Conservation (phyloP, 2,797 vertebrate genomes). For the Poeciliopsis turneri region DNA sequence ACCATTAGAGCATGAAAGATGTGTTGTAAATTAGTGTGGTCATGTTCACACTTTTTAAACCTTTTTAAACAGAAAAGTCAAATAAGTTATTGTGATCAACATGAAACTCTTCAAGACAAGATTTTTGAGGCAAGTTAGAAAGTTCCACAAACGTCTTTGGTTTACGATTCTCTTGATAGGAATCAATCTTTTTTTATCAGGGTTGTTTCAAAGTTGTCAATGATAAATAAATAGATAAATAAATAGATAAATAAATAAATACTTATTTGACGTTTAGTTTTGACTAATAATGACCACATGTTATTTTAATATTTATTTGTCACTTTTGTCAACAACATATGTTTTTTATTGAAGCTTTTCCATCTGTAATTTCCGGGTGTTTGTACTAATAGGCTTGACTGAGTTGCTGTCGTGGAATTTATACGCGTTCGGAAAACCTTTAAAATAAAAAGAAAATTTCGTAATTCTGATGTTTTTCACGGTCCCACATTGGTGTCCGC, state of each 20-base stretch:
- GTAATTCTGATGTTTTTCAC: background rate
- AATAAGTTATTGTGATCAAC: background rate
- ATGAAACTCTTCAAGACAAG: background rate
- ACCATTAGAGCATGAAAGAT: background rate
- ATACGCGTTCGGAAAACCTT: background rate
- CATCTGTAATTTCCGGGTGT: background rate
- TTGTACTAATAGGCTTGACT: background rate
- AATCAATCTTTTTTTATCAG: background rate
- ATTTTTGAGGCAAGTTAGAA: background rate
- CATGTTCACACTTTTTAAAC: background rate
- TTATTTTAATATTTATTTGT: background rate
- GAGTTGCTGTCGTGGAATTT: background rate
- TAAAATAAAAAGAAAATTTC: background rate
- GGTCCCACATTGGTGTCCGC: background rate
- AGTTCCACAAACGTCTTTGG: background rate
- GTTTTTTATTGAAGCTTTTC: background rate
- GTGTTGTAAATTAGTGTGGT: background rate
- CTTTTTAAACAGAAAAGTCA: background rate
- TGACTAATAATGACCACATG: background rate
- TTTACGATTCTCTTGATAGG: background rate
- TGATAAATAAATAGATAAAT: background rate
- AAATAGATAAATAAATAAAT: background rate
- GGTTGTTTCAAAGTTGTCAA: background rate
- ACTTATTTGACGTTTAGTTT: background rate
- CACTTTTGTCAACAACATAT: background rate